Percentiles rank a stretch among this genome's conserved stretches.
phyloP scores from a whole-genome alignment of 2,113 vertebrate genomes.

The Anguilla japonica region DNA sequence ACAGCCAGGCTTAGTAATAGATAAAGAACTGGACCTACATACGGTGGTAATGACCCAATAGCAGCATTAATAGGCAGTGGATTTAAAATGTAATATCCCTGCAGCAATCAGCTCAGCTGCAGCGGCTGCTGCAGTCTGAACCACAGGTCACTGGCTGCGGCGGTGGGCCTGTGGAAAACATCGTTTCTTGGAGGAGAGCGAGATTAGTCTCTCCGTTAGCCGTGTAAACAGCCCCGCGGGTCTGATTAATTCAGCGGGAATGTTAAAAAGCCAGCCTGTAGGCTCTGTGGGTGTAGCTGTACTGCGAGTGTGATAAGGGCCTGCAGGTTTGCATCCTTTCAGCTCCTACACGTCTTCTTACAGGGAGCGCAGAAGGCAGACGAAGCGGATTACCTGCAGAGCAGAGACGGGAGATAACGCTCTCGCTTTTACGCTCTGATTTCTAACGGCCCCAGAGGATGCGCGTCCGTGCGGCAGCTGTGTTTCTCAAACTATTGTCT shows the following conservation, averaged over 20 bases:
- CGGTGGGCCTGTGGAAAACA: neutral
- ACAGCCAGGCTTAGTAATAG: constrained; percentile 12
- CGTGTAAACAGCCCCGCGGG: constrained; percentile 14
- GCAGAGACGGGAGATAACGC: neutral
- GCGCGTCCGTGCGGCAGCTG: neutral
- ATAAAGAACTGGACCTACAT: neutral
- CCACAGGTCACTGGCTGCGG: neutral
- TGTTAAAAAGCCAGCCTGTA: neutral
- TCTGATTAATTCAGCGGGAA: constrained; percentile 18
- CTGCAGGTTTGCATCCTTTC: neutral
- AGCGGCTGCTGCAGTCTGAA: neutral
- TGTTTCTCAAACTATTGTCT: neutral
- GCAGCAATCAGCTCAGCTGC: neutral
- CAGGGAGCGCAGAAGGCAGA: neutral
- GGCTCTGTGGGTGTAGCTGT: neutral
- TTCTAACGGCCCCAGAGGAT: neutral
- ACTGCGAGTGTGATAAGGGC: neutral
- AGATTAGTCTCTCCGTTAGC: neutral
- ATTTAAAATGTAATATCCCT: neutral
- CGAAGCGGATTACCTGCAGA: neutral
- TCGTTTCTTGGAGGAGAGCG: neutral
- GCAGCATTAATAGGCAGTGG: neutral
- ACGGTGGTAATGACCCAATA: neutral
- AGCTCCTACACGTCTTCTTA: neutral
- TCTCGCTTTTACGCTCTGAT: neutral